Conservation (phyloP, 2,113 vertebrate species). For the Perognathus longimembris region DNA sequence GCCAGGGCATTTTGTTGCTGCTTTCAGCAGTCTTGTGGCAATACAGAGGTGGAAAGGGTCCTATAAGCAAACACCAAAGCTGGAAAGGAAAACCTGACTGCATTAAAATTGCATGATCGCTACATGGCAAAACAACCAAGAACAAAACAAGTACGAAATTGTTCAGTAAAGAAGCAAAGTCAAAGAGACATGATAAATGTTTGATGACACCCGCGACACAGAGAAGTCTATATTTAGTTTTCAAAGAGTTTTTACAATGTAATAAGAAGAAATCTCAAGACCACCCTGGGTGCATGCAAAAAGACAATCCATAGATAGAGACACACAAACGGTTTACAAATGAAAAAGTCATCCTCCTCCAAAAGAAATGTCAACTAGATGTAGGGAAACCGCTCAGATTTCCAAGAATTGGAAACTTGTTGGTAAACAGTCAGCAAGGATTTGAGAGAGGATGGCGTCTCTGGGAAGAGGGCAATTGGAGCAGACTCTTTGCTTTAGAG, state of each 20-base stretch:
- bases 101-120: conserved; percentile 26
- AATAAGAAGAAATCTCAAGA: conserved; percentile 35
- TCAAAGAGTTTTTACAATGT: conserved; percentile 38
- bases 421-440: neutral
- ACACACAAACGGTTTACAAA: neutral
- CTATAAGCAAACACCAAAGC: conserved; percentile 10
- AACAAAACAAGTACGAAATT: neutral
- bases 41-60: neutral
- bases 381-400: neutral
- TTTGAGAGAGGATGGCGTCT: neutral
- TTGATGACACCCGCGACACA: neutral
- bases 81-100: conserved; percentile 11
- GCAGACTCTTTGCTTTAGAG: neutral
- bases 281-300: neutral
- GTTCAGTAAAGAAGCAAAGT: neutral
- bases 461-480: neutral
- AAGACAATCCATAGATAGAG: neutral
- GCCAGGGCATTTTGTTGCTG: neutral
- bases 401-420: neutral
- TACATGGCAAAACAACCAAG: conserved; percentile 1
- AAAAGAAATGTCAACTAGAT: neutral
- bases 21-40: neutral
- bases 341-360: neutral
- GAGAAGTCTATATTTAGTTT: conserved; percentile 42
- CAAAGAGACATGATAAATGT: conserved; percentile 36